Conservation (phyloP, 2,797 vertebrate species). For the Allobates femoralis region DNA sequence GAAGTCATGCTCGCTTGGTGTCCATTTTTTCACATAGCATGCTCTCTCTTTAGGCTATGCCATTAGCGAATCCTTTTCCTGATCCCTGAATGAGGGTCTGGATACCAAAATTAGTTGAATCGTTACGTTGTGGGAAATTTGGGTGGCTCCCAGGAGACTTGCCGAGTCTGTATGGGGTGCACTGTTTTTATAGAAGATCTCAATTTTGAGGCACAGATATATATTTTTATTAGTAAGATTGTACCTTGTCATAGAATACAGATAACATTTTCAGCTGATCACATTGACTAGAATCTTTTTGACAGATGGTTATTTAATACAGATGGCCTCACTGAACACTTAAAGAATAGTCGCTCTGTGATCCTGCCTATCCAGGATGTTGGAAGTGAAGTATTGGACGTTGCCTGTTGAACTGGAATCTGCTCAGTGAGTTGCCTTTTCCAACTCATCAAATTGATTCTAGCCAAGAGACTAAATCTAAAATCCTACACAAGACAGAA, state of each 20-base stretch:
- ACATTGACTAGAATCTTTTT: neutral
- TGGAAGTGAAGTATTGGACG: neutral
- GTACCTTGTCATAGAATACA: neutral
- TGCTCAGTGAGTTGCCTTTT: conserved; percentile 34
- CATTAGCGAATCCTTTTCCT: too few species aligned
- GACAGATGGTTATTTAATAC: conserved; percentile 23
- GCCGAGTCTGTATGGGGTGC: too few species aligned
- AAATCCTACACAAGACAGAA: neutral
- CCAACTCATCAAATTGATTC: conserved; percentile 31
- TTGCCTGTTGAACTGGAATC: conserved; percentile 22
- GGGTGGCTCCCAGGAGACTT: too few species aligned
- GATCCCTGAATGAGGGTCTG: too few species aligned
- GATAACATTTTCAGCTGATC: neutral
- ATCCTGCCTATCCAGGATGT: neutral
- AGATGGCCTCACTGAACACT: neutral
- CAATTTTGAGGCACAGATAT: too few species aligned
- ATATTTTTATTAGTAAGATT: neutral
- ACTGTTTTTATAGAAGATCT: too few species aligned
- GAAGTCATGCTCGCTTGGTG: too few species aligned
- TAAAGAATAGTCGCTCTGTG: neutral
- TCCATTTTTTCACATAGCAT: too few species aligned
- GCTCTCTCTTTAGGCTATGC: too few species aligned
- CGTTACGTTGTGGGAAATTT: too few species aligned
- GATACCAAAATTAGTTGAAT: too few species aligned
- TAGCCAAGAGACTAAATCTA: conserved; percentile 7